These are phyloP conservation scores for Merops nubicus DNA, from an alignment of 2,113 vertebrate species.

Conservation along the genomic window DNA sequence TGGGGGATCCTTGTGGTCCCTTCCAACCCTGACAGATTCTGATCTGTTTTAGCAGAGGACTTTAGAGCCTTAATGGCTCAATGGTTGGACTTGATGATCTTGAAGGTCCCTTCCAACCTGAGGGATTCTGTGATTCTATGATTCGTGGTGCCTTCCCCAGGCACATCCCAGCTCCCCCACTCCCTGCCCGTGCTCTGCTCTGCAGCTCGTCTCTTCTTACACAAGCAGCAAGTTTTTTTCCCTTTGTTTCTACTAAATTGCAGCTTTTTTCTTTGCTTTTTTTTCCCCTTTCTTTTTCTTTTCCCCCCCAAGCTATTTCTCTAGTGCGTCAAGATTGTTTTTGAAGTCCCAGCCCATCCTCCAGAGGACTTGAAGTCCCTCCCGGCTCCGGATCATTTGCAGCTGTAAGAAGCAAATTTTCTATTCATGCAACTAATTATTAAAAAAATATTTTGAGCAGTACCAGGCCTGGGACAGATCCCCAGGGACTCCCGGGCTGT, in stretches of 20 bases:
- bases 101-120: too few relatives aligned
- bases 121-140: too few relatives aligned
- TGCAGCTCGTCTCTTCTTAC: not conserved
- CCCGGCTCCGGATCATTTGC: conserved; percentile 25
- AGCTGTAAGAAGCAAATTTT: conserved; percentile 53
- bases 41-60: too few relatives aligned
- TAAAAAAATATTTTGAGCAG: conserved; percentile 62
- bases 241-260: conserved; percentile 43
- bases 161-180: fast-evolving
- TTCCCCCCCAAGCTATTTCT: not conserved
- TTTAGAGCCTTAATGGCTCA: too few relatives aligned
- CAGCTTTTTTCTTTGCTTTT: not conserved
- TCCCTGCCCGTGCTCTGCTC: not conserved
- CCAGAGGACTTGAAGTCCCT: conserved; percentile 26
- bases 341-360: conserved; percentile 54
- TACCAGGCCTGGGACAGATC: conserved; percentile 46
- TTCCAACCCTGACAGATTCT: too few relatives aligned
- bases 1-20: too few relatives aligned
- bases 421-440: conserved; percentile 65
- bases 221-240: conserved; percentile 21
- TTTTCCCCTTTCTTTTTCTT: not conserved
- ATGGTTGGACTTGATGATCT: too few relatives aligned
- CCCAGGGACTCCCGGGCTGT: not conserved
- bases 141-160: not conserved
- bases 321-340: conserved; percentile 2